Percentiles rank a stretch among this genome's conserved stretches.
phyloP scores from a whole-genome alignment of 2,113 vertebrate genomes.

The Agapornis roseicollis region DNA sequence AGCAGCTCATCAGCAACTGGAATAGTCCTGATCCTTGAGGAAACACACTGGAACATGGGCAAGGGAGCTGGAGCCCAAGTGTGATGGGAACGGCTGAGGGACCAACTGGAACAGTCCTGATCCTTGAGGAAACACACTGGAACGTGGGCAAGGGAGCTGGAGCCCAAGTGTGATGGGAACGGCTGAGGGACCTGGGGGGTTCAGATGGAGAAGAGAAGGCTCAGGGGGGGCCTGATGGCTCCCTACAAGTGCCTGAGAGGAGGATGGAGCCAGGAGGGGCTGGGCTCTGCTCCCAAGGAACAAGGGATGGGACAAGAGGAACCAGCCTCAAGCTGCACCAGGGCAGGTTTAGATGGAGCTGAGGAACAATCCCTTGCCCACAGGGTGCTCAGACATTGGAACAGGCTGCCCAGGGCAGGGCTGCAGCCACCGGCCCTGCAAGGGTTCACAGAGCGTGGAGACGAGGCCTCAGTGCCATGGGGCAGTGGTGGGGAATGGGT shows the following conservation, averaged over 20 bases:
- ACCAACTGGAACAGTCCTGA: background rate
- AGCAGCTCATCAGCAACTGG: background rate
- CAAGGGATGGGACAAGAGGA: no score
- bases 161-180: background rate
- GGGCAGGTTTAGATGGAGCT: no score
- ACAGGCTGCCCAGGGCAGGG: background rate
- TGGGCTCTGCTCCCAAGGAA: no score
- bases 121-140: background rate
- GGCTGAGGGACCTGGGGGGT: background rate
- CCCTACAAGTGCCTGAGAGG: background rate
- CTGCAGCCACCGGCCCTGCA: background rate
- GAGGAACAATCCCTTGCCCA: no score
- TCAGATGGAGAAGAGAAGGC: background rate
- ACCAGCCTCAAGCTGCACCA: no score
- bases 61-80: background rate
- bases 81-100: background rate
- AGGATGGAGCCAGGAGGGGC: background rate
- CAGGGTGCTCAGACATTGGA: background rate
- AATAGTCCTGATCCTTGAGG: background rate
- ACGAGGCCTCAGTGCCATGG: background rate
- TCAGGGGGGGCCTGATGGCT: background rate
- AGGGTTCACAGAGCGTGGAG: fast-evolving
- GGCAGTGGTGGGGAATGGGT: background rate
- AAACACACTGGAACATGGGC: background rate
- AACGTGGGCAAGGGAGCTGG: background rate